These are phyloP conservation scores for Coptodon bakossiorum DNA, from an alignment of 2,113 vertebrate species.

Conservation along the genomic window DNA sequence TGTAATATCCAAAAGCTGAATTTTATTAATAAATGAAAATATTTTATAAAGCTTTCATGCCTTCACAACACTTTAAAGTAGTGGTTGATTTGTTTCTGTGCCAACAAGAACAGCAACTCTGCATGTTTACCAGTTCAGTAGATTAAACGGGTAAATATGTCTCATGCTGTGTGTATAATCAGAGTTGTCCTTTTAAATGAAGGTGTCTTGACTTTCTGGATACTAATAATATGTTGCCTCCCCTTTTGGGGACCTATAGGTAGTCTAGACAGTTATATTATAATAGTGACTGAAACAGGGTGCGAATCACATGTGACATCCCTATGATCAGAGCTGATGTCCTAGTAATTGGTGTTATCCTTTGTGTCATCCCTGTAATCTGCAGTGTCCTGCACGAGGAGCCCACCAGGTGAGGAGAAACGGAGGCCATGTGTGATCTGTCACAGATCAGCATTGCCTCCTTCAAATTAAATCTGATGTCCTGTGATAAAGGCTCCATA, in stretches of 20 bases:
- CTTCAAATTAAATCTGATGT: constrained; percentile 28
- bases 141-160: constrained; percentile 1
- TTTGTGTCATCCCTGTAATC: constrained; percentile 29
- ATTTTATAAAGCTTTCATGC: neutral
- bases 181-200: constrained; percentile 18
- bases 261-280: constrained; percentile 12
- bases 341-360: constrained; percentile 42
- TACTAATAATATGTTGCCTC: constrained; percentile 20
- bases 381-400: neutral
- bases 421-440: constrained; percentile 27
- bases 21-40: neutral
- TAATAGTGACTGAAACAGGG: constrained; percentile 15
- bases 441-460: neutral
- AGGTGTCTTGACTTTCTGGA: constrained; percentile 11
- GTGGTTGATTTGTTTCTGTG: neutral
- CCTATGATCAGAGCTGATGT: constrained; percentile 27
- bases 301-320: constrained; percentile 26
- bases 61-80: neutral
- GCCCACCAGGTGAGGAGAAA: neutral
- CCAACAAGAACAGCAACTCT: neutral
- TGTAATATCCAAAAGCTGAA: neutral
- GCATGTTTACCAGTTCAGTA: neutral
- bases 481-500: neutral
- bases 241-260: neutral
- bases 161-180: constrained; percentile 1